phyloP scores from a whole-genome alignment of 2,797 vertebrate species.

The Myotis pilosus region DNA sequence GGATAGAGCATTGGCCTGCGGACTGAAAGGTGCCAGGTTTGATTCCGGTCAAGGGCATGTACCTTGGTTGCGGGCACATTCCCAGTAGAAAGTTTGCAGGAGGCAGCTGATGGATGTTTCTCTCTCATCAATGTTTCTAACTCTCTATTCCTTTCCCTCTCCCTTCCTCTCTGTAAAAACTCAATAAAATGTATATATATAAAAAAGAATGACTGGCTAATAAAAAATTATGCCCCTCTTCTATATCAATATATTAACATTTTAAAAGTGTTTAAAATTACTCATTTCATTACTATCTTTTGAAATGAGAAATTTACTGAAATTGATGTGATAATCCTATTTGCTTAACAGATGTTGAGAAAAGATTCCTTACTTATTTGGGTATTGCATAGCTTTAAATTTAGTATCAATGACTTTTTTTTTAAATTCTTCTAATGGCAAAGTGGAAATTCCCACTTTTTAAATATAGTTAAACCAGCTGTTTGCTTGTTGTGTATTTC shows the following conservation, averaged over 20 bases:
- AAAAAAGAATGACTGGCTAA: not conserved
- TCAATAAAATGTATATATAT: no score
- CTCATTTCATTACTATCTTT: not conserved
- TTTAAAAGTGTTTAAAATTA: not conserved
- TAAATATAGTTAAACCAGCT: not conserved
- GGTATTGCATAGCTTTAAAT: not conserved
- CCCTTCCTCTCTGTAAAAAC: no score
- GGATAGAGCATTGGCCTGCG: accelerated
- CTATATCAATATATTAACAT: not conserved
- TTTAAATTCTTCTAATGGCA: not conserved
- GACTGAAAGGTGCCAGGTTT: no score
- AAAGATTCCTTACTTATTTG: not conserved
- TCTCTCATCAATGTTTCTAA: no score
- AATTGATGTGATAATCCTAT: constrained; percentile 32
- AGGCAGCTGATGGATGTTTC: no score
- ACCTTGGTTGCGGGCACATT: no score
- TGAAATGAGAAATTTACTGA: constrained; percentile 40
- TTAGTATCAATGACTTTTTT: constrained; percentile 33
- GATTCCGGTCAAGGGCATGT: no score
- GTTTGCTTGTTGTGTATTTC: not conserved
- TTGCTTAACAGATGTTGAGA: constrained; percentile 27
- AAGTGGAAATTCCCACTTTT: not conserved
- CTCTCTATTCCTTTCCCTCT: no score
- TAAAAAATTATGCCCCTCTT: not conserved
- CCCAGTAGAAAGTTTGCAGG: no score